Evolutionary conservation across 2,888 invertebrate genomes (phyloP).

Genomic region (Muscina levida): DNA sequence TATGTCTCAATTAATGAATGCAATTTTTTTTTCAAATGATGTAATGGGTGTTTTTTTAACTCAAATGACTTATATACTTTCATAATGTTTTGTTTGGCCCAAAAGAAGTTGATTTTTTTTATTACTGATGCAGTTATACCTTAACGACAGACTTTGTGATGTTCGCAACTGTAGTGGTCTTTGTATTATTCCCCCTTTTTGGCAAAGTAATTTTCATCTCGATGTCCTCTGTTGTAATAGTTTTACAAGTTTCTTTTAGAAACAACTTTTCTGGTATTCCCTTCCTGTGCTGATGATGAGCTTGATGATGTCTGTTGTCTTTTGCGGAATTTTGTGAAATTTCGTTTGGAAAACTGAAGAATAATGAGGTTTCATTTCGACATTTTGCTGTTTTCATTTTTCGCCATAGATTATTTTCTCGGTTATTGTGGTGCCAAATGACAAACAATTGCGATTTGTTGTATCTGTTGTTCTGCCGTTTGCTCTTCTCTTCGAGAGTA

Average conservation of each 20-base stretch:
- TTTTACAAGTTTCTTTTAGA: not conserved
- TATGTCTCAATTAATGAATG: no score
- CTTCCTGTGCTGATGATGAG: constrained; percentile 36
- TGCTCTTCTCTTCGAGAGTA: constrained; percentile 34
- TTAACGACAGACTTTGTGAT: no score
- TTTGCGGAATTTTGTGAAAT: constrained; percentile 40
- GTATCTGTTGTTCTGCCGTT: constrained; percentile 42
- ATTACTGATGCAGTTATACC: no score
- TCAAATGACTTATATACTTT: no score
- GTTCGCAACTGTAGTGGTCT: not conserved
- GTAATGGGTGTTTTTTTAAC: no score
- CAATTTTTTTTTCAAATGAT: no score
- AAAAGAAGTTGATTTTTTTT: no score
- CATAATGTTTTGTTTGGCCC: no score
- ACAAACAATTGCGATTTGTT: constrained; percentile 59
- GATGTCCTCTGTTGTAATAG: constrained; percentile 13
- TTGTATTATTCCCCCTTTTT: constrained; percentile 12
- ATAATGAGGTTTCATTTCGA: constrained; percentile 33
- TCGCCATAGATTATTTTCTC: constrained; percentile 36
- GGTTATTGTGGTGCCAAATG: constrained; percentile 55
- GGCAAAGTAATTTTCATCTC: constrained; percentile 21
- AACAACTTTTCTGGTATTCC: not conserved
- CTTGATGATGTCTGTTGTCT: constrained; percentile 32
- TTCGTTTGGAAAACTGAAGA: constrained; percentile 29
- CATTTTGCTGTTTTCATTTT: constrained; percentile 10